Base-by-base conservation (phyloP, 2,888 invertebrate genomes). In the Eupithecia exiguata region DNA sequence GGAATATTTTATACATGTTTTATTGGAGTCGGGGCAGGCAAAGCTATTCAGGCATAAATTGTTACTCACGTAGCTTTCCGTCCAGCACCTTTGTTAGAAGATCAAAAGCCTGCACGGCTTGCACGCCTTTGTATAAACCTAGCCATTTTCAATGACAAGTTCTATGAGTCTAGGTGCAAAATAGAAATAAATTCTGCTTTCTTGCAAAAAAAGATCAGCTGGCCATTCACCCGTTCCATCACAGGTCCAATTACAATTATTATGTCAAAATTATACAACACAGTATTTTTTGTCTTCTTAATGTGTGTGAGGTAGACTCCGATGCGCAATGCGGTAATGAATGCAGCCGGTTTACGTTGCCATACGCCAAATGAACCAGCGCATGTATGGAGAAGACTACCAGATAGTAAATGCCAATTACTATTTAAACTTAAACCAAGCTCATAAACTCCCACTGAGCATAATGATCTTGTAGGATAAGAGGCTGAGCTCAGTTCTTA, bases 271-370 rank as follows among this genome's bases (percentile, higher is more conserved):
- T 69, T 62, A 70, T 46, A 18, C n/a, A 70, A 62, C 43, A 46
- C 30, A n/a, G 5, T 30, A 38, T 66, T 71, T 65, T 69, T 74
- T 74, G 69, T 71, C 72, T 79, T 67, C 49, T 68, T 38, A 61
- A 67, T 53, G 70, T 40, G 43, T 69, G 68, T 68, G 72, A 58
- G 30, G 69, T 62, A 78, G 79, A 79, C 83, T 83, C 80, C 74
- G 75, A 81, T 78, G 82, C 86, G 89, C 88, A 89, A 81, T 88
- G 89, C 89, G 84, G 88, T 86, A 85, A 88, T 88, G 87, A 86
- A 85, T 88, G 86, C 87, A 85, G 81, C 79, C 76, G 67, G 78
- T 79, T 78, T 70, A 77, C 63, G 70, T 70, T 70, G 68, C 72
- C 65, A 68, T 73, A 68, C 66, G 40, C 74, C 70, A 58, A 72